Percentiles rank a stretch among this genome's conserved stretches.
Evolutionary conservation across 2,797 vertebrate species (phyloP).

Genomic region (Falco naumanni): DNA sequence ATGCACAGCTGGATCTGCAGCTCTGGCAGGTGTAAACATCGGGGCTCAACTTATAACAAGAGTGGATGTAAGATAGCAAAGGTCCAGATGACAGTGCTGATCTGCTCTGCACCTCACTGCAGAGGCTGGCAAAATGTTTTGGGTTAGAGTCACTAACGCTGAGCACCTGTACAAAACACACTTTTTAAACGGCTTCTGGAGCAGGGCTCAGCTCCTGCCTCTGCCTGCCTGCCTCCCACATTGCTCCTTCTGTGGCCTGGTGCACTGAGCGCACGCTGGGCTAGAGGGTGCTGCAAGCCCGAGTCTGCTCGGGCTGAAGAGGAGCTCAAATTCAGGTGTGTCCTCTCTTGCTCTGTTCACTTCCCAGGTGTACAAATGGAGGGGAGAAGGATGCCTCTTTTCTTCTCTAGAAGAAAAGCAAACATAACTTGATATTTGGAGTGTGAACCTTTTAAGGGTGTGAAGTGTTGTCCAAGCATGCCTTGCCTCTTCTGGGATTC

Average conservation of each 20-base stretch:
- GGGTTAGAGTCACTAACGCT: not conserved
- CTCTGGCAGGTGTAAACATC: not conserved
- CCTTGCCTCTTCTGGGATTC: not conserved
- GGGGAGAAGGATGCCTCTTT: not conserved
- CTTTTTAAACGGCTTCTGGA: not conserved
- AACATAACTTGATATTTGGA: not conserved
- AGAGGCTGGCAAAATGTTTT: not conserved
- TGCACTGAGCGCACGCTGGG: accelerated
- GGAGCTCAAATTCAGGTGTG: not conserved
- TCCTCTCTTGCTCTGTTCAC: not conserved
- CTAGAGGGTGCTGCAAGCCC: not conserved
- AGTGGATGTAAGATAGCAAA: not conserved
- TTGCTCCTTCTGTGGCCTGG: not conserved
- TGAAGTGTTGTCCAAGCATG: not conserved
- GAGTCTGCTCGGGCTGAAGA: not conserved
- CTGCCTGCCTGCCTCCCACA: not conserved
- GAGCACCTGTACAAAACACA: not conserved
- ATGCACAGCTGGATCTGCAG: not conserved
- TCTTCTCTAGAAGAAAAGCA: not conserved
- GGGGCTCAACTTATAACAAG: not conserved
- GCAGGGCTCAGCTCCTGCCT: not conserved
- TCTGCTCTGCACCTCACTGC: not conserved
- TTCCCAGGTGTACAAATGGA: not conserved
- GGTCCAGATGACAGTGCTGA: not conserved
- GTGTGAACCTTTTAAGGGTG: not conserved